phyloP scores from a whole-genome alignment of 2,113 vertebrate species.

The Pristiophorus japonicus region DNA sequence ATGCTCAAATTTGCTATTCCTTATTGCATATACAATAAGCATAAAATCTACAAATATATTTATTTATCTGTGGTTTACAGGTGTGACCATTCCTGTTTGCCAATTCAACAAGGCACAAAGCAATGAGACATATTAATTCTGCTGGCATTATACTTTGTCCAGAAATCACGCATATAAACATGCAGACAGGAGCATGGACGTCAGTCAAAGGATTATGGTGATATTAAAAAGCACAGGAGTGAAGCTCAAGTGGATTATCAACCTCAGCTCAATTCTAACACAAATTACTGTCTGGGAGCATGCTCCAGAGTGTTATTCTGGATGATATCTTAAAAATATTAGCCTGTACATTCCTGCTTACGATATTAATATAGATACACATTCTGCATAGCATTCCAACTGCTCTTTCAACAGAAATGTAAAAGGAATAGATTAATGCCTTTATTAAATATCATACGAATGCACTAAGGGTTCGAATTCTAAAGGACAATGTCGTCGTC shows the following conservation, averaged over 20 bases:
- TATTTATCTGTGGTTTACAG: not conserved
- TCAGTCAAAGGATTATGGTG: not conserved
- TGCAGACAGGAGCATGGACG: constrained; percentile 6
- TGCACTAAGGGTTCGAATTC: not conserved
- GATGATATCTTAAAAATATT: not conserved
- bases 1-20: not conserved
- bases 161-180: not conserved
- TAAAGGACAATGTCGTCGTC: not conserved
- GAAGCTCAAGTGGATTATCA: constrained; percentile 16
- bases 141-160: not conserved
- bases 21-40: not conserved
- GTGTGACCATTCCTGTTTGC: not conserved
- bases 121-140: constrained; percentile 9
- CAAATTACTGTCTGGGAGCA: not conserved
- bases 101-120: not conserved
- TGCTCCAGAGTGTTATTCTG: not conserved
- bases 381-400: not conserved
- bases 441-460: not conserved
- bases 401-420: not conserved
- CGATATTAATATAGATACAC: not conserved
- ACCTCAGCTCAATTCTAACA: not conserved
- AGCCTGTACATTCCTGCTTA: not conserved
- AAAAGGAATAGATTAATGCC: not conserved
- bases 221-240: constrained; percentile 1
- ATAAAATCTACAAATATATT: not conserved